Evolutionary conservation across 2,888 invertebrate genomes (phyloP).

Genomic region (Schizaphis graminum): DNA sequence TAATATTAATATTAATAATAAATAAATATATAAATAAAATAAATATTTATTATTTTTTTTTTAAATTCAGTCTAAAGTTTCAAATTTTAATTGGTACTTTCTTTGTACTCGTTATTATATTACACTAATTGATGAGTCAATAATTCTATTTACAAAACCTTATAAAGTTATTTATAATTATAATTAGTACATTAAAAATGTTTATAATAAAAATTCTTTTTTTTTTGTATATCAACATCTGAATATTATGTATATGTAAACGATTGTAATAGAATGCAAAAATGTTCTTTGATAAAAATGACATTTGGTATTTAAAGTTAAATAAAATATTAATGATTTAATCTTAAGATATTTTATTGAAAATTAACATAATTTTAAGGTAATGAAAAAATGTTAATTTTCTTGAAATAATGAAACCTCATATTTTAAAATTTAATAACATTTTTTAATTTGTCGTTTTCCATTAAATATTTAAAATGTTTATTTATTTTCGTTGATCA

Average conservation of each 20-base stretch:
- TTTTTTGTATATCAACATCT: background rate
- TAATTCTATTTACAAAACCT: background rate
- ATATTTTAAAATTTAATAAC: background rate
- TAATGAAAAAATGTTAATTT: background rate
- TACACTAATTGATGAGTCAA: background rate
- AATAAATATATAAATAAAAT: no score
- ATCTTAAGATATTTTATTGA: background rate
- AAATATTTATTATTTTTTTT: background rate
- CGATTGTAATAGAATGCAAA: no score
- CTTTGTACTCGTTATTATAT: background rate
- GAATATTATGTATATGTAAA: background rate
- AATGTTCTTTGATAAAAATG: background rate
- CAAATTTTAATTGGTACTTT: background rate
- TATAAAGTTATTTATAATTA: background rate
- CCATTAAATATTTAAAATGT: background rate
- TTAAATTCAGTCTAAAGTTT: background rate
- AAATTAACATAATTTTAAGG: background rate
- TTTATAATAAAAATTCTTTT: background rate
- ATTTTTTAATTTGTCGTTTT: background rate
- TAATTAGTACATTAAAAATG: background rate
- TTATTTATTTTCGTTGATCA: background rate
- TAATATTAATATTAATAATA: no score
- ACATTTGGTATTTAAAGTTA: background rate
- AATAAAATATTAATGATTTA: background rate
- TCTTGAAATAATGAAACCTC: background rate